Percentiles rank a stretch among this genome's conserved stretches.
These are phyloP conservation scores for Gnathonemus echidnorhynchus DNA, from an alignment of 2,113 vertebrate genomes.

Conservation along the genomic window DNA sequence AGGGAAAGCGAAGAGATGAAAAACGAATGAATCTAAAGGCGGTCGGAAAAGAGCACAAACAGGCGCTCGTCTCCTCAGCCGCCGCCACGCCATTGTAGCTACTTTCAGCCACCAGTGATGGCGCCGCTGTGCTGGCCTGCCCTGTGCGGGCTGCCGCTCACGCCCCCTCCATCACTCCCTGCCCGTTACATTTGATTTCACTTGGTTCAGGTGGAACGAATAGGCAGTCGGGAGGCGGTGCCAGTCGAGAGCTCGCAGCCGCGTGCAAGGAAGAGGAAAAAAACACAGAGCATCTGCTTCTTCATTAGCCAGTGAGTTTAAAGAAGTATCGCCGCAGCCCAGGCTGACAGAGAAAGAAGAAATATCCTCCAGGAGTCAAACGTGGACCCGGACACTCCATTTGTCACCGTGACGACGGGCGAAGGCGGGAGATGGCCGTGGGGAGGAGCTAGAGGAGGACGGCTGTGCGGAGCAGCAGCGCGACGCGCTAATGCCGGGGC, in stretches of 20 bases:
- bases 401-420: constrained; percentile 37
- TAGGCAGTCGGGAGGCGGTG: constrained; percentile 34
- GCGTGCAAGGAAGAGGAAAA: constrained; percentile 24
- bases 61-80: constrained; percentile 41
- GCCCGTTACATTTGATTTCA: constrained; percentile 44
- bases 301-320: constrained; percentile 42
- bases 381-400: constrained; percentile 33
- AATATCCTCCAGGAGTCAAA: constrained; percentile 50
- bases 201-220: constrained; percentile 43
- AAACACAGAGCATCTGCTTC: constrained; percentile 35
- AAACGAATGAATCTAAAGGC: constrained; percentile 51
- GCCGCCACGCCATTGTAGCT: neutral
- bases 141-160: constrained; percentile 13
- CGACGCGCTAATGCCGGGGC: neutral
- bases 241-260: constrained; percentile 29
- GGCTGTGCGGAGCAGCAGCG: neutral
- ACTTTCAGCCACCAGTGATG: neutral
- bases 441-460: constrained; percentile 23
- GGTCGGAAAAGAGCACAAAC: constrained; percentile 33
- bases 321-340: constrained; percentile 37
- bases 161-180: constrained; percentile 37
- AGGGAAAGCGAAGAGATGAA: constrained; percentile 38
- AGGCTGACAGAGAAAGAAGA: constrained; percentile 44
- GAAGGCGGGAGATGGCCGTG: neutral
- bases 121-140: neutral